Evolutionary conservation across 2,113 vertebrate genomes (phyloP).

Genomic region (Melanostigma gelatinosum): DNA sequence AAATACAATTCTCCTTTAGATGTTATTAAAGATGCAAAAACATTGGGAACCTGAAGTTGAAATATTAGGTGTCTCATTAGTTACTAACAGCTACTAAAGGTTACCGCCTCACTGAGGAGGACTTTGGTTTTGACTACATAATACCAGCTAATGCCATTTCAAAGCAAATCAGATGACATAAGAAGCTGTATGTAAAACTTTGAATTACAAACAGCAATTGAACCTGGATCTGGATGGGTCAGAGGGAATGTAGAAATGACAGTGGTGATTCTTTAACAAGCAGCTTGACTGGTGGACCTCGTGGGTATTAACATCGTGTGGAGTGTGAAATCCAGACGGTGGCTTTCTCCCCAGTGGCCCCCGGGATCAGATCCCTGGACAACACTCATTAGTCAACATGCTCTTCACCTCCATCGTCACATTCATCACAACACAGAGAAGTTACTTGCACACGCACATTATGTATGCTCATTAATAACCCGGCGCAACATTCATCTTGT

Average conservation of each 20-base stretch:
- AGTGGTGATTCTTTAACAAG: slow-evolving; percentile 56
- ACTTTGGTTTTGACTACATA: slow-evolving; percentile 3
- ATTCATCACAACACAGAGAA: slow-evolving; percentile 93
- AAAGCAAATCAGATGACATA: not conserved
- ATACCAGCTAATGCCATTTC: slow-evolving; percentile 1
- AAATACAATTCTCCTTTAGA: not conserved
- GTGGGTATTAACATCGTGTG: slow-evolving; percentile 63
- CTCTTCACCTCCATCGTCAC: slow-evolving; percentile 87
- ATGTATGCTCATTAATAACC: slow-evolving; percentile 92
- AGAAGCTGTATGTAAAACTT: not conserved
- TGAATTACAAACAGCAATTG: slow-evolving; percentile 11
- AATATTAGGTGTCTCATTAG: slow-evolving; percentile 10
- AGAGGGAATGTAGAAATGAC: slow-evolving; percentile 8
- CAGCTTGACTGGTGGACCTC: slow-evolving; percentile 57
- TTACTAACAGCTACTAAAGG: not conserved
- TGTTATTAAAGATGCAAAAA: not conserved
- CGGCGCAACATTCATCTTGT: slow-evolving; percentile 88
- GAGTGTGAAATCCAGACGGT: slow-evolving; percentile 73
- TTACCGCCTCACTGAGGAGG: not conserved
- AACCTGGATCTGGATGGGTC: slow-evolving; percentile 23
- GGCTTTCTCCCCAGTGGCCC: slow-evolving; percentile 59
- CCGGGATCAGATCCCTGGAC: slow-evolving; percentile 87
- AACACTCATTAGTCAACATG: slow-evolving; percentile 84
- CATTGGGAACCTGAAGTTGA: not conserved
- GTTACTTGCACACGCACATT: slow-evolving; percentile 89